These are phyloP conservation scores for Platyscelio sp. DNA, from an alignment of 2,888 invertebrate species.

Conservation along the genomic window DNA sequence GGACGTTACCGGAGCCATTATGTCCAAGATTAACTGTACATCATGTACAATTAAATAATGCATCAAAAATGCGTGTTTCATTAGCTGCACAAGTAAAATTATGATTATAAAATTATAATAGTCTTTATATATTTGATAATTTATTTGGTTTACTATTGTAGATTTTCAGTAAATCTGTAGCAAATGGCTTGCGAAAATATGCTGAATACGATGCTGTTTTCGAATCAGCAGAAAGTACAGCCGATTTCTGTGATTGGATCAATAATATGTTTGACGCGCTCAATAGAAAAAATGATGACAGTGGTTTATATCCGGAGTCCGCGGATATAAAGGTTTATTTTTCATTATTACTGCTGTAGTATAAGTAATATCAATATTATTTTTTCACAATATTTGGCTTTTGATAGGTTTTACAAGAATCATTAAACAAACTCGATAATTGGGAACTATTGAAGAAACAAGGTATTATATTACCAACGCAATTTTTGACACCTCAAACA, in stretches of 20 bases:
- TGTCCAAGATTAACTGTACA: conserved; percentile 14
- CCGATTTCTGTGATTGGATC: conserved; percentile 65
- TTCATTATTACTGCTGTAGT: not conserved
- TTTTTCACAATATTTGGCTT: not conserved
- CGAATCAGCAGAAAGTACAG: conserved; percentile 49
- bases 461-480: not conserved
- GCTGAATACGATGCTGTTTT: conserved; percentile 33
- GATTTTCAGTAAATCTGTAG: conserved; percentile 66
- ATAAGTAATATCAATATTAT: not conserved
- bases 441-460: conserved; percentile 26
- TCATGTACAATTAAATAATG: conserved; percentile 6
- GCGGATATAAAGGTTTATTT: conserved; percentile 4
- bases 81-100: conserved; percentile 27
- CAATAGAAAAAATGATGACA: conserved; percentile 38
- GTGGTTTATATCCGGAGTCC: not conserved
- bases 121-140: not conserved
- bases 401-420: conserved; percentile 17
- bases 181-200: conserved; percentile 49
- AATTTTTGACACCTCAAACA: conserved; percentile 36
- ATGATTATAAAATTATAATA: not conserved
- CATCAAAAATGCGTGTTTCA: conserved; percentile 11
- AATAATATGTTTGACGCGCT: conserved; percentile 70
- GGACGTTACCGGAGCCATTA: not conserved
- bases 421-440: conserved; percentile 1
- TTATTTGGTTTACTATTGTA: conserved; percentile 9